These are phyloP conservation scores for Amia ocellicauda DNA, from an alignment of 2,113 vertebrate species.

Conservation along the genomic window DNA sequence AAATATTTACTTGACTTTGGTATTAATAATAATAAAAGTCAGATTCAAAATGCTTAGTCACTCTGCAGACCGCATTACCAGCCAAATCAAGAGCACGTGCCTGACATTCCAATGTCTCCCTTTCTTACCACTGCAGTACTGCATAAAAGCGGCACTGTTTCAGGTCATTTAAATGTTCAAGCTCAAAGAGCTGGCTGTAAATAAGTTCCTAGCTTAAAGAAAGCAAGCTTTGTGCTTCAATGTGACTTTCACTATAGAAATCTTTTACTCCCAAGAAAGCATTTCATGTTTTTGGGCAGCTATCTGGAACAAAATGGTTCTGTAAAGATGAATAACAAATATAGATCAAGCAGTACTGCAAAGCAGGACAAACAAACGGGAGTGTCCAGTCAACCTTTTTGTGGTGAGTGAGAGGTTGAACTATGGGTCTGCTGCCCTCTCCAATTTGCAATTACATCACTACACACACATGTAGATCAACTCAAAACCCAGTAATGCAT, in stretches of 20 bases:
- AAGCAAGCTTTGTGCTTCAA: neutral
- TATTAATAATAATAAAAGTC: conserved; percentile 32
- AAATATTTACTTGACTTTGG: conserved; percentile 16
- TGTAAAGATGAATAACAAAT: neutral
- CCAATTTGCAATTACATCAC: no score
- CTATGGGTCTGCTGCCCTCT: no score
- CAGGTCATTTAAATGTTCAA: conserved; percentile 28
- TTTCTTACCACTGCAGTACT: conserved; percentile 35
- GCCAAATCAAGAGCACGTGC: conserved; percentile 51
- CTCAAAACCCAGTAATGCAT: no score
- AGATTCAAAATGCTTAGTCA: conserved; percentile 57
- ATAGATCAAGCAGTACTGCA: no score
- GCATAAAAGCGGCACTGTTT: conserved; percentile 50
- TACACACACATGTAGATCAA: no score
- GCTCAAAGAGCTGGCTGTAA: conserved; percentile 26
- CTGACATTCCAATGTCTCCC: conserved; percentile 52
- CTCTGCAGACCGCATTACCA: conserved; percentile 46
- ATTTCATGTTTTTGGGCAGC: neutral
- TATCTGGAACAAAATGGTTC: neutral
- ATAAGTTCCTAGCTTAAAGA: conserved; percentile 26
- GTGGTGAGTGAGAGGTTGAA: no score
- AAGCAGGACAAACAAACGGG: no score
- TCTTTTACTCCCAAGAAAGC: neutral
- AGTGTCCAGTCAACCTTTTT: no score
- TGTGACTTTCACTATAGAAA: conserved; percentile 5